phyloP scores from a whole-genome alignment of 2,888 invertebrate species.

The Spisula solida region DNA sequence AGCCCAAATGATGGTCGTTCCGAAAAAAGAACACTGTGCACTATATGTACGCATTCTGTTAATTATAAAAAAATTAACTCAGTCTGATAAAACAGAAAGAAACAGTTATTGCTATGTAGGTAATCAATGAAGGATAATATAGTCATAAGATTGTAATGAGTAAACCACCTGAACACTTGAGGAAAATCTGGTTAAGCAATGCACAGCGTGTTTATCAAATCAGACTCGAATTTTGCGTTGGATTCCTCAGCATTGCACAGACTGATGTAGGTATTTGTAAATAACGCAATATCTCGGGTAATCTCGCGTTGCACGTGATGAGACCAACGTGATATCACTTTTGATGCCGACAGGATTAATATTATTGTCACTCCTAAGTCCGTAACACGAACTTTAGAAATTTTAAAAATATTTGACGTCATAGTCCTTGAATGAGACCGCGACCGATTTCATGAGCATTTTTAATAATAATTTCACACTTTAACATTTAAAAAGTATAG shows the following conservation, averaged over 20 bases:
- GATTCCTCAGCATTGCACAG: background rate
- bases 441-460: background rate
- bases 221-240: background rate
- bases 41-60: too few species aligned
- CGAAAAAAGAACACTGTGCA: too few species aligned
- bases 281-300: background rate
- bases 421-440: background rate
- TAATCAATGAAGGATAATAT: background rate
- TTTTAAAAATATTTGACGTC: background rate
- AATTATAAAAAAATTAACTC: too few species aligned
- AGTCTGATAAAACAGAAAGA: too few species aligned
- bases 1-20: too few species aligned
- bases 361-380: slow-evolving; percentile 4
- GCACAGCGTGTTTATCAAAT: background rate
- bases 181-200: background rate
- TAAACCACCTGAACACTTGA: background rate
- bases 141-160: background rate
- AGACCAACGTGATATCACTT: background rate
- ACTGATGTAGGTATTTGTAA: background rate
- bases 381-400: background rate
- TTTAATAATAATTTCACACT: background rate
- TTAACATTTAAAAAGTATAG: background rate
- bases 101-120: too few species aligned
- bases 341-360: background rate
- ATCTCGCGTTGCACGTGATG: background rate